Percentiles rank a stretch among this genome's conserved stretches.
Conservation (phyloP, 1,140 invertebrate species). For the Camponotus pennsylvanicus region DNA sequence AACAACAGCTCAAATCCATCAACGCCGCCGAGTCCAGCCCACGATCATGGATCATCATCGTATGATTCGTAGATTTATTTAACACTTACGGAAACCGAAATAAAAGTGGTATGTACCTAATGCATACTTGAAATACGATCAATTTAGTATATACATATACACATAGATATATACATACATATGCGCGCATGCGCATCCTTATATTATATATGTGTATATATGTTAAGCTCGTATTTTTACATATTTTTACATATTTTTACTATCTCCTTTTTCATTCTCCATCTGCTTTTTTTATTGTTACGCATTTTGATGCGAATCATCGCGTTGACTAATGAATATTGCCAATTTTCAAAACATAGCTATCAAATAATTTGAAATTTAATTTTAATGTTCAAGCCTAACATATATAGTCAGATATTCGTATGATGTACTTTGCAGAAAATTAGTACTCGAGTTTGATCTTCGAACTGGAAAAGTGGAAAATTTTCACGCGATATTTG, state of each 20-base stretch:
- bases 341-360: neutral
- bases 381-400: constrained; percentile 41
- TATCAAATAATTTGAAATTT: constrained; percentile 20
- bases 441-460: constrained; percentile 50
- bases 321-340: neutral
- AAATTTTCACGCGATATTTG: constrained; percentile 60
- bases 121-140: constrained; percentile 35
- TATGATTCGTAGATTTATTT: constrained; percentile 87
- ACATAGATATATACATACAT: too few species aligned
- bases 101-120: constrained; percentile 44
- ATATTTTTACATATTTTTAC: constrained; percentile 23
- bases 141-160: constrained; percentile 19
- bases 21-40: constrained; percentile 91
- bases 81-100: constrained; percentile 49
- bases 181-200: constrained; percentile 10
- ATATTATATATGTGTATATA: constrained; percentile 31
- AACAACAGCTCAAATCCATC: constrained; percentile 94
- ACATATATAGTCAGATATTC: constrained; percentile 49
- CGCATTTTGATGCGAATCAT: constrained; percentile 1
- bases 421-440: constrained; percentile 23
- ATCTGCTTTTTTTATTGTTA: constrained; percentile 5
- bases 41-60: constrained; percentile 91
- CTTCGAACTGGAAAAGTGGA: constrained; percentile 50
- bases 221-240: constrained; percentile 37
- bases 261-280: constrained; percentile 20